Base-by-base conservation (phyloP, 2,113 vertebrate species). In the Eretmodus cyanostictus region DNA sequence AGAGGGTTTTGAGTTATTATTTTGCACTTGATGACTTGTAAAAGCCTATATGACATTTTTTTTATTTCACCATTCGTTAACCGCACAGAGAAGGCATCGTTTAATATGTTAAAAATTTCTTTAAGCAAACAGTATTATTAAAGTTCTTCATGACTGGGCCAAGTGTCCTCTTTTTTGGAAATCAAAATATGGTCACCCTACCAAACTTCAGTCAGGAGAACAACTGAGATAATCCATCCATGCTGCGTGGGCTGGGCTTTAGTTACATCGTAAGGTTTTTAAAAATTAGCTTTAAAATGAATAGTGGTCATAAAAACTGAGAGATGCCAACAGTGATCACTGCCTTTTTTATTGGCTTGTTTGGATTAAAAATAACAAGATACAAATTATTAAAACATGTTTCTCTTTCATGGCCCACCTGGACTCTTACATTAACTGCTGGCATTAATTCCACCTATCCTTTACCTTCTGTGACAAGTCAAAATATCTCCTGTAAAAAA, bases 391-490 rank as follows among this genome's bases (percentile, higher is more conserved):
- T 63, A 19, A 34, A 63, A 11, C 29, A 19, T 19, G 17, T 66
- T 66, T 42, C 5, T 12, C n/a, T 16, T 42, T 71, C 22, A 9
- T 73, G 22, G 40, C 13, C 27, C 4, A 73, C 40, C 24, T 24
- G 68, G 40, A 45, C 38, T 45, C 38, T 27, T 73, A 45, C 68
- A 45, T 22, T 45, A 73, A 73, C 68, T 73, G 40, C 68, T 45
- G 40, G 68, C 38, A 45, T 45, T 45, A 45, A 73, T 45, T 45
- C 68, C 13, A 1, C 22, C 40, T 73, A 14, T 45, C 13, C 38
- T 73, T 45, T 47, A 27, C 13, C 22, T 45, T 45, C 40, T 76
- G 71, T 76, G 24, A 76, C 42, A 76, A 47, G 14, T 76, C 42
- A 47, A 29, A 76, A 47, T 47, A 17, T 27, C 66, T 68, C 34